Evolutionary conservation across 2,888 invertebrate genomes (phyloP).

Genomic region (Vesta saturnalis): DNA sequence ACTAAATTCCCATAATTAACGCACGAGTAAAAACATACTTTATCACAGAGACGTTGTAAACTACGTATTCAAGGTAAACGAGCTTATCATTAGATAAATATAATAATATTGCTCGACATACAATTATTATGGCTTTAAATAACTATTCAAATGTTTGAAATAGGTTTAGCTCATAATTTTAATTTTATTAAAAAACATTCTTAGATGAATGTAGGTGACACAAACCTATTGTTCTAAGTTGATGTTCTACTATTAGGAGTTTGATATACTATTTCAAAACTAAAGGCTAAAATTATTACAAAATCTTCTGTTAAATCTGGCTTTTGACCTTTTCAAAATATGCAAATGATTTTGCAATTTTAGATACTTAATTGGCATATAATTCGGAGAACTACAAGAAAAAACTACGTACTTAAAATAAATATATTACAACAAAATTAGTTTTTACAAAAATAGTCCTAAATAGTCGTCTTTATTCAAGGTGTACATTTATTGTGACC

Average conservation of each 20-base stretch:
- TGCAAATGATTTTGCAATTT: too few species aligned
- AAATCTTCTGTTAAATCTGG: too few species aligned
- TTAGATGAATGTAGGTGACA: conserved; percentile 8
- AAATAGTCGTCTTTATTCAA: too few species aligned
- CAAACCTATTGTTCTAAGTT: background rate
- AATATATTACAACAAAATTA: too few species aligned
- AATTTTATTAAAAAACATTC: background rate
- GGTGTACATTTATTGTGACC: too few species aligned
- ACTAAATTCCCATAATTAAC: background rate
- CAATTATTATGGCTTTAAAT: conserved; percentile 4
- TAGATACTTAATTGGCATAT: too few species aligned
- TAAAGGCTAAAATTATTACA: too few species aligned
- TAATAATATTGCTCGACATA: background rate
- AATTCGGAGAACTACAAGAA: too few species aligned
- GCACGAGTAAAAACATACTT: background rate
- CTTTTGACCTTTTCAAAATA: too few species aligned
- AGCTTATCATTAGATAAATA: conserved; percentile 8
- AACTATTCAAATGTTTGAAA: background rate
- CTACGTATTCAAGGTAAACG: conserved; percentile 12
- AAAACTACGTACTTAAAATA: too few species aligned
- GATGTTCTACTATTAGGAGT: background rate
- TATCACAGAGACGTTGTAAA: conserved; percentile 9
- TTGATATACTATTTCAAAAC: too few species aligned
- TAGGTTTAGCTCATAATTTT: background rate
- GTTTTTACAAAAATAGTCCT: too few species aligned